Conservation (phyloP, 2,113 vertebrate species). For the Tenrec ecaudatus region DNA sequence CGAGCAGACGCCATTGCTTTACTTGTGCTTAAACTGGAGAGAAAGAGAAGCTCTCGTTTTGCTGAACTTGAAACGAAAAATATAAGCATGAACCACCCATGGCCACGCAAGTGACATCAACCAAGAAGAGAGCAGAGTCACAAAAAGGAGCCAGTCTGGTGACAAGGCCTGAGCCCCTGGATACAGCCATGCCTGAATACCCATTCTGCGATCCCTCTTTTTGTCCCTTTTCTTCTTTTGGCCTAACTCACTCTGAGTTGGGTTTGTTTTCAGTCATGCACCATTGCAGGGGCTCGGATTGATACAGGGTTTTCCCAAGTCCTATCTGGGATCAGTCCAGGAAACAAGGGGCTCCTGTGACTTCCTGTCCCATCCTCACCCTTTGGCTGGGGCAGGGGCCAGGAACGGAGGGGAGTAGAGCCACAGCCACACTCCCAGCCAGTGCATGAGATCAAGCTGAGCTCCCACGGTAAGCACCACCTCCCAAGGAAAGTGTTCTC, state of each 20-base stretch:
- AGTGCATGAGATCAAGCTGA: neutral
- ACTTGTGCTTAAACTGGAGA: neutral
- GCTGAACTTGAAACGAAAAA: conserved; percentile 7
- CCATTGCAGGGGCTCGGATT: conserved; percentile 24
- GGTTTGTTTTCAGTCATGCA: neutral
- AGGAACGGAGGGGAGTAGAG: neutral
- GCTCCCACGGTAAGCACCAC: neutral
- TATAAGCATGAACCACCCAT: neutral
- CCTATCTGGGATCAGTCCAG: neutral
- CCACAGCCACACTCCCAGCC: neutral
- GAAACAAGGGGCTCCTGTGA: neutral
- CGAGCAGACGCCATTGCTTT: neutral
- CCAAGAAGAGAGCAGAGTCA: neutral
- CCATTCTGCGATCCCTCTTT: neutral
- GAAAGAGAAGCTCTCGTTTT: conserved; percentile 28
- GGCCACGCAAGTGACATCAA: neutral
- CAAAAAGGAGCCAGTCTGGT: neutral
- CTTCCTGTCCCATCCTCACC: neutral
- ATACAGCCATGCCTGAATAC: neutral
- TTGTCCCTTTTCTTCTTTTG: neutral
- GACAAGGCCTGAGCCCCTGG: neutral
- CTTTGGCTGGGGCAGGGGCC: conserved; percentile 17
- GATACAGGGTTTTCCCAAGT: neutral
- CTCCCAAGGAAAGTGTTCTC: neutral
- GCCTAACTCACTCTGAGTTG: conserved; percentile 42